These are phyloP conservation scores for Ennomos erosarius DNA, from an alignment of 2,888 invertebrate species.

Conservation along the genomic window DNA sequence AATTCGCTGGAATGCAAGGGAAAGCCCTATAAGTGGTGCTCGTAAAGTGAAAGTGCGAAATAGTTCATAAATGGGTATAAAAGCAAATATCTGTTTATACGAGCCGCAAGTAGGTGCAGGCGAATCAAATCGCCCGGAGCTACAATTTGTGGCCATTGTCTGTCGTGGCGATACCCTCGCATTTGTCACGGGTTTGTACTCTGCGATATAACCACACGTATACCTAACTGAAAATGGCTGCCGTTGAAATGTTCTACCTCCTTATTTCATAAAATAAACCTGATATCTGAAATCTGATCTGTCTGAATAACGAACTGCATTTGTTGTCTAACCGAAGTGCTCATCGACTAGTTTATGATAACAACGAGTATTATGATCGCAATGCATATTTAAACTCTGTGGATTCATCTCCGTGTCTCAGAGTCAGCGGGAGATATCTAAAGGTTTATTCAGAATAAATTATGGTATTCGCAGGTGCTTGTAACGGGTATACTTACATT, in stretches of 20 bases:
- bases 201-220: slow-evolving; percentile 29
- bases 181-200: slow-evolving; percentile 55
- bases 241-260: slow-evolving; percentile 20
- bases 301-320: slow-evolving; percentile 16
- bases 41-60: slow-evolving; percentile 60
- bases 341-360: slow-evolving; percentile 27
- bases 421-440: slow-evolving; percentile 44
- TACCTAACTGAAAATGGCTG: slow-evolving; percentile 25
- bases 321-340: slow-evolving; percentile 19
- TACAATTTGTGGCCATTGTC: slow-evolving; percentile 70
- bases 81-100: slow-evolving; percentile 52
- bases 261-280: slow-evolving; percentile 18
- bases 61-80: slow-evolving; percentile 55
- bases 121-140: slow-evolving; percentile 55
- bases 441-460: slow-evolving; percentile 53
- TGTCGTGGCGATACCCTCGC: slow-evolving; percentile 56
- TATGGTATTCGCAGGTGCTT: slow-evolving; percentile 49
- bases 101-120: slow-evolving; percentile 34
- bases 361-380: slow-evolving; percentile 37
- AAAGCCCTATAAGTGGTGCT: slow-evolving; percentile 36
- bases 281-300: slow-evolving; percentile 11
- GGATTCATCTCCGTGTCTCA: slow-evolving; percentile 46
- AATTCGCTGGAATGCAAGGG: slow-evolving; percentile 33
- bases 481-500: slow-evolving; percentile 36
- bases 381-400: slow-evolving; percentile 36